Percentiles rank a stretch among this genome's conserved stretches.
Evolutionary conservation across 2,113 vertebrate species (phyloP).

Genomic region (Aix galericulata): DNA sequence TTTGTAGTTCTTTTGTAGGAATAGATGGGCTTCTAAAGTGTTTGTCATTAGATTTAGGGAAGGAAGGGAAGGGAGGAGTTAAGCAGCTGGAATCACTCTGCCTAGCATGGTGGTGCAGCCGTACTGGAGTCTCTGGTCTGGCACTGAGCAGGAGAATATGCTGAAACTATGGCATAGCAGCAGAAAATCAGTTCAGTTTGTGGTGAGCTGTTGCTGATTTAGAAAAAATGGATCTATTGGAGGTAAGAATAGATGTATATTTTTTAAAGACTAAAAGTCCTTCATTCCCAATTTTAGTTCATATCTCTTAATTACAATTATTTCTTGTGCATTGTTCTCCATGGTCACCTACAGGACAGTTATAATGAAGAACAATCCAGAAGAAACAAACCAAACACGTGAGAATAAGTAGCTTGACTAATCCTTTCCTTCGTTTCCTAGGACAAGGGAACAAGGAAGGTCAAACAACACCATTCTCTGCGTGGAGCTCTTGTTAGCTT

Average conservation of each 20-base stretch:
- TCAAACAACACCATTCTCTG: neutral
- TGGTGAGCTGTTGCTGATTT: neutral
- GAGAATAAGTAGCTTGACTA: neutral
- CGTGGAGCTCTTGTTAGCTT: neutral
- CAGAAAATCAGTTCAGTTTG: neutral
- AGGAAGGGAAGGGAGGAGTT: neutral
- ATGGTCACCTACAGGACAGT: neutral
- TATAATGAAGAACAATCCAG: neutral
- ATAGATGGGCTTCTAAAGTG: accelerated
- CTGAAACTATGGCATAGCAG: neutral
- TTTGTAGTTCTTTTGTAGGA: neutral
- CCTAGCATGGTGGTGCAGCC: neutral
- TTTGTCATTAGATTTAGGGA: neutral
- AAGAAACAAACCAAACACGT: neutral
- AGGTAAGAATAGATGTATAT: neutral
- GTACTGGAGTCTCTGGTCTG: neutral
- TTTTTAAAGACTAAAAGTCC: neutral
- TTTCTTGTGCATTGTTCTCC: neutral
- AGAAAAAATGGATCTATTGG: neutral
- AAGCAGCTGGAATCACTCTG: neutral
- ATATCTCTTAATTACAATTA: neutral
- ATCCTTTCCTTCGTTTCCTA: neutral
- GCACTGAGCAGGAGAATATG: neutral
- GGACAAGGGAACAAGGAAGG: neutral
- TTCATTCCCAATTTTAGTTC: neutral